Evolutionary conservation across 2,888 invertebrate genomes (phyloP), one percentile per base, ranked within the genome.

Genomic region (Andrena bucephala): DNA sequence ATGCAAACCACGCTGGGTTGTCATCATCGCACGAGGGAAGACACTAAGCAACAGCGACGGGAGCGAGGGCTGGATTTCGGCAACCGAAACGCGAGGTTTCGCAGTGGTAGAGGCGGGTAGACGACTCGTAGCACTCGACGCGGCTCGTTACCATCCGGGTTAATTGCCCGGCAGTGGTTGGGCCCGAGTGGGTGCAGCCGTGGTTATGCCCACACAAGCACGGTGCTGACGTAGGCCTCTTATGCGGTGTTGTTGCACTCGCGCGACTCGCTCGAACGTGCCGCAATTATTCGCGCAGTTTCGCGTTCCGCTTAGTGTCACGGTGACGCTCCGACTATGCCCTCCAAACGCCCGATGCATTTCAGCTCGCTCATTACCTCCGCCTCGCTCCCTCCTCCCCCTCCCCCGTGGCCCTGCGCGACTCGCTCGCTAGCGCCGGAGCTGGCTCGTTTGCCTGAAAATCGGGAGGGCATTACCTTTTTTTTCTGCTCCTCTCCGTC

Each of bases 101-200:
- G 80, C 70, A 84, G 78, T 78, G 68, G 60, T 50, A 74, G 70
- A 72, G 68, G 62, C 80, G 77, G 65, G 84, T 57, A 86, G 74
- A 69, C 85, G 87, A 81, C 78, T 57, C 57, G 57, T 27, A 57
- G 81, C 66, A 65, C 71, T 83, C 87, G 92, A 89, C 89, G 89
- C 90, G 92, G 90, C 90, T 91, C 89, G 92, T 92, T 92, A 92
- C 90, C 91, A 92, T 92, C 91, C 90, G 90, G 92, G 91, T 92
- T 91, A 92, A 92, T 91, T 92, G 91, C 88, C 86, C 85, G 87
- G 88, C 88, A 85, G 81, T 72, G 85, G 85, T 86, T 85, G 88
- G 86, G 82, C 87, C 82, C 86, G 86, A 84, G 88, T 86, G 86
- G 76, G 82, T 84, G 81, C 85, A 82, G 88, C 68, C 75, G 76